Evolutionary conservation across 2,888 invertebrate species (phyloP).

Genomic region (Thymelicus acteon): DNA sequence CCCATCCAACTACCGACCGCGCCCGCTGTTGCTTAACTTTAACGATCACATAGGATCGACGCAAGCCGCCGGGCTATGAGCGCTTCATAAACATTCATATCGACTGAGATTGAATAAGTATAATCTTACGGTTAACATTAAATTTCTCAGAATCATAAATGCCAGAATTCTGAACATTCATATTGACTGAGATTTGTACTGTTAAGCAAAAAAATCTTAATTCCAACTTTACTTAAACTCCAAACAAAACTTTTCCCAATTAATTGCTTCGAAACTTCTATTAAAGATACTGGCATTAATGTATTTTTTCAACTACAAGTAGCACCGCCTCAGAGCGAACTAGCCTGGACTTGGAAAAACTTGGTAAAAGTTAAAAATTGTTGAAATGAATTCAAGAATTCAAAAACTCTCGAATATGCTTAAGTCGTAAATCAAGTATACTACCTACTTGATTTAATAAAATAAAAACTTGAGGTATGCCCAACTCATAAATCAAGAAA

Average conservation of each 20-base stretch:
- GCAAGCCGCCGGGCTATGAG: no score
- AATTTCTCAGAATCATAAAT: neutral
- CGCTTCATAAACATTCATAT: conserved; percentile 1
- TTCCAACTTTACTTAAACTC: conserved; percentile 4
- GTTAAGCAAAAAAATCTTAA: neutral
- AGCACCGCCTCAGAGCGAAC: conserved; percentile 7
- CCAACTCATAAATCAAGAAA: no score
- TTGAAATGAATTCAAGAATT: conserved; percentile 5
- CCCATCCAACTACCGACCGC: no score
- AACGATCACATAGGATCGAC: no score
- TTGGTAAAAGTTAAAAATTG: conserved; percentile 5
- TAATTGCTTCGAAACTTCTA: conserved; percentile 11
- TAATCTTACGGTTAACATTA: neutral
- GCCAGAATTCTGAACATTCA: neutral
- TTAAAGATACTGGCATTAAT: conserved; percentile 17
- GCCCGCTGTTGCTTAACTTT: no score
- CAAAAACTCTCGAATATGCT: neutral
- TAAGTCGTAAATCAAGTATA: no score
- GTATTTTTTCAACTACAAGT: conserved; percentile 11
- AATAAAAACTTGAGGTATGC: no score
- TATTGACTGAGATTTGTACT: neutral
- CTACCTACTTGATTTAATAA: no score
- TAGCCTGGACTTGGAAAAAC: conserved; percentile 8
- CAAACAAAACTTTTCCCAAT: conserved; percentile 17
- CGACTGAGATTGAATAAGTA: neutral